Conservation (phyloP, 2,797 vertebrate species). For the Chaetodon trifasciatus region DNA sequence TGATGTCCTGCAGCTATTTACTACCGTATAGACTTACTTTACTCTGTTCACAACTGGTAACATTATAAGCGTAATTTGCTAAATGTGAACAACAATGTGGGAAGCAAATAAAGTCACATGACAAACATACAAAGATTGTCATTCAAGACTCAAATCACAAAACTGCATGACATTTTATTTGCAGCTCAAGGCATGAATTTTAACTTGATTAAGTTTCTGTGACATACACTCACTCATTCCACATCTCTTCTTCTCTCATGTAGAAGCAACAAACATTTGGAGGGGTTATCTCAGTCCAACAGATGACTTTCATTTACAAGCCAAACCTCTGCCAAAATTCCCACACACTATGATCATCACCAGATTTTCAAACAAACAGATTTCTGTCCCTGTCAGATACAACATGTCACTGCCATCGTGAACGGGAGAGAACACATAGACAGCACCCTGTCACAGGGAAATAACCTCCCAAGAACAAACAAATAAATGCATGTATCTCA, state of each 20-base stretch:
- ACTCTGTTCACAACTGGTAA: neutral
- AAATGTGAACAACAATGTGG: neutral
- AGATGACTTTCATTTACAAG: slow-evolving; percentile 66
- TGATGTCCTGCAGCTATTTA: neutral
- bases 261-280: slow-evolving; percentile 41
- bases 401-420: slow-evolving; percentile 22
- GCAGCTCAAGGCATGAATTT: slow-evolving; percentile 33
- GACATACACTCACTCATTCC: slow-evolving; percentile 8
- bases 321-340: slow-evolving; percentile 51
- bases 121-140: neutral
- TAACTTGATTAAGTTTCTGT: slow-evolving; percentile 9
- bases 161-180: slow-evolving; percentile 10
- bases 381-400: slow-evolving; percentile 46
- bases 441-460: slow-evolving; percentile 5
- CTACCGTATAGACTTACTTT: neutral
- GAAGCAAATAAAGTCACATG: neutral
- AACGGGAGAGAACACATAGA: slow-evolving; percentile 11
- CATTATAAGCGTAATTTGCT: neutral
- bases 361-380: slow-evolving; percentile 63
- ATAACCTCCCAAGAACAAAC: neutral
- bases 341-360: slow-evolving; percentile 50
- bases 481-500: neutral
- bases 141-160: slow-evolving; percentile 7
- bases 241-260: slow-evolving; percentile 3
- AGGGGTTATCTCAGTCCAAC: slow-evolving; percentile 59